A percentile compares a stretch with the other conserved stretches of the same genome.
phyloP scores from a whole-genome alignment of 1,140 invertebrate species.

The Tetraneura akinire region DNA sequence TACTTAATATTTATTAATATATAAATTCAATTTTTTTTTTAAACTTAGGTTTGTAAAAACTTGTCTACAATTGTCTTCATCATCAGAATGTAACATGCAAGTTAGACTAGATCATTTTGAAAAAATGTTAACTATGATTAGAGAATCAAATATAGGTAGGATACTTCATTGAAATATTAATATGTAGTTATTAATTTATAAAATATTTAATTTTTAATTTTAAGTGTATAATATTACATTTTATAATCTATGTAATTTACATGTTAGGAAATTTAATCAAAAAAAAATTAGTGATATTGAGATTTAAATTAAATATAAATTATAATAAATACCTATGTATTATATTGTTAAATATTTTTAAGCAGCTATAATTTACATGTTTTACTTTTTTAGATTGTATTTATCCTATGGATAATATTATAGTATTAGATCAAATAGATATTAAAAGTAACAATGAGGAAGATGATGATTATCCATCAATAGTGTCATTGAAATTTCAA shows the following conservation, averaged over 20 bases:
- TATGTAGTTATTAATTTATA: no score
- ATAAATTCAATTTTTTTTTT: conserved; percentile 14
- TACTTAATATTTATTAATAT: background rate
- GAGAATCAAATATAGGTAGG: conserved; percentile 26
- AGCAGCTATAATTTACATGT: no score
- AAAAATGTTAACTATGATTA: conserved; percentile 27
- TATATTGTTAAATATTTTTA: no score
- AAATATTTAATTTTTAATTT: no score
- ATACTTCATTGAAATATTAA: no score
- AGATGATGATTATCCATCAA: conserved; percentile 24
- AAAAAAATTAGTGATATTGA: no score
- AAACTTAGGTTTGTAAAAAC: conserved; percentile 31
- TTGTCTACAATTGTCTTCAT: conserved; percentile 35
- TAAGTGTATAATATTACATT: no score
- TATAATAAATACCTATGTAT: no score
- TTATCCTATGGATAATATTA: conserved; percentile 32
- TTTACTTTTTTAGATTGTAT: conserved; percentile 24
- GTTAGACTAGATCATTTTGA: conserved; percentile 42
- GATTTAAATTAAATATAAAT: no score
- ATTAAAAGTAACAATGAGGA: conserved; percentile 24
- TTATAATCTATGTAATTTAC: no score
- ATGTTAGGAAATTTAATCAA: no score
- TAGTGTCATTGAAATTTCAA: conserved; percentile 35
- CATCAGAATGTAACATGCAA: conserved; percentile 15
- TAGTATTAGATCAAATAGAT: conserved; percentile 38